A percentile compares a stretch with the other conserved stretches of the same genome.
Evolutionary conservation across 2,113 vertebrate genomes (phyloP).

Genomic region (Gambusia affinis): DNA sequence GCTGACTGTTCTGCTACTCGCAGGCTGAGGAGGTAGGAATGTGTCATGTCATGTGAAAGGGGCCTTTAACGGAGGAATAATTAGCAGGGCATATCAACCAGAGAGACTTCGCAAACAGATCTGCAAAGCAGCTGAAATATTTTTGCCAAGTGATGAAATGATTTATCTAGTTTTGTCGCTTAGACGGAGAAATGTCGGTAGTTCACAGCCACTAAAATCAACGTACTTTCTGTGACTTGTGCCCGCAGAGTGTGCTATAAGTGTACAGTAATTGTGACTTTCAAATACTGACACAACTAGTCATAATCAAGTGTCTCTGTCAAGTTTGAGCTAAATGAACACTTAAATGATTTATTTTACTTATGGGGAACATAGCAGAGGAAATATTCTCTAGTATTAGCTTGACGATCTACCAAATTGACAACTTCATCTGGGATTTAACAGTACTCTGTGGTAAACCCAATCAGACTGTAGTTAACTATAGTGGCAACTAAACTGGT

Average conservation of each 20-base stretch:
- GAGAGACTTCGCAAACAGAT: not conserved
- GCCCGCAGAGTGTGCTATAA: not conserved
- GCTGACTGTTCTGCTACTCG: constrained; percentile 21
- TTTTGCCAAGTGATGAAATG: not conserved
- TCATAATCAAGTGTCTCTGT: not conserved
- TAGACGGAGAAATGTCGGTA: not conserved
- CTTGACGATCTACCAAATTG: not conserved
- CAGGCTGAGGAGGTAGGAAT: not conserved
- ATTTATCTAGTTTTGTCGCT: not conserved
- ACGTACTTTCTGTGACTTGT: not conserved
- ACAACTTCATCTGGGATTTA: too few relatives aligned
- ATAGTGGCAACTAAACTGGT: too few relatives aligned
- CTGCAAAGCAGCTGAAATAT: not conserved
- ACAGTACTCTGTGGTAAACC: too few relatives aligned
- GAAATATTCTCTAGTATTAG: not conserved
- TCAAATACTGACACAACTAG: not conserved
- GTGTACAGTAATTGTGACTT: not conserved
- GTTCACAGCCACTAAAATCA: not conserved
- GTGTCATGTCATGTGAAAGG: constrained; percentile 23
- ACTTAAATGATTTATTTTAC: not conserved
- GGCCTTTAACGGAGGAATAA: constrained; percentile 25
- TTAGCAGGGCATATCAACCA: constrained; percentile 5
- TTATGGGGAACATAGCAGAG: not conserved
- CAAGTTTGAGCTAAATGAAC: not conserved
- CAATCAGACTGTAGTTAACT: too few relatives aligned